Base-by-base conservation (phyloP, 2,888 invertebrate species). In the Antheraea yamamai region DNA sequence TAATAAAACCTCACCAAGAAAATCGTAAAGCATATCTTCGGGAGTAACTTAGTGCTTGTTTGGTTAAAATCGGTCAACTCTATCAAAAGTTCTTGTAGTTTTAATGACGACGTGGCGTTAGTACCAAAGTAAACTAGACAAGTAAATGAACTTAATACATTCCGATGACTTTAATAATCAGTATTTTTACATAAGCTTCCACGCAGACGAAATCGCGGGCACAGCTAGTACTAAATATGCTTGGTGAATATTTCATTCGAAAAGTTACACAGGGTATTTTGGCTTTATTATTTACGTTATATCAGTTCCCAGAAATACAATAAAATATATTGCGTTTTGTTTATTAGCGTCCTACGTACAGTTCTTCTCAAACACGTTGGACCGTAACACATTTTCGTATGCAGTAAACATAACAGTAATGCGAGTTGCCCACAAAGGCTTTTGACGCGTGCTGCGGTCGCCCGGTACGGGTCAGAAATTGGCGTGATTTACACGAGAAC, bases 381-480 rank as follows among this genome's bases (percentile, higher is more conserved):
- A 72, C 75, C 75, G 75, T 79, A 39, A 81, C 80, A 82, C 82
- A 86, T 83, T 88, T 87, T 84, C 83, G 80, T 78, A 78, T 84
- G 85, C 79, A 84, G 85, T 83, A 84, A 86, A 85, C 86, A 87
- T 87, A 87, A 66, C 85, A 88, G 85, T 85, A 86, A 87, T 87
- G 81, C 78, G 83, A 82, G 81, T 74, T 81, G 78, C 84, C 89
- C 89, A 89, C 92, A 93, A 91, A 91, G 89, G 91, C 93, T 94
- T 75, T 93, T 92, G 92, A 92, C 89, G 92, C 91, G 92, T 90
- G 87, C 87, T 93, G 94, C 88, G 94, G 94, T 93, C 87, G 82
- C 81, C 81, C 87, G 81, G 88, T 90, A 88, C 89, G 91, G 92
- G 92, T 89, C 91, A 90, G 92, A 90, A 91, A 93, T 92, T 92